These are phyloP conservation scores for Capitulum mitella DNA, from an alignment of 2,888 invertebrate genomes.

Conservation along the genomic window DNA sequence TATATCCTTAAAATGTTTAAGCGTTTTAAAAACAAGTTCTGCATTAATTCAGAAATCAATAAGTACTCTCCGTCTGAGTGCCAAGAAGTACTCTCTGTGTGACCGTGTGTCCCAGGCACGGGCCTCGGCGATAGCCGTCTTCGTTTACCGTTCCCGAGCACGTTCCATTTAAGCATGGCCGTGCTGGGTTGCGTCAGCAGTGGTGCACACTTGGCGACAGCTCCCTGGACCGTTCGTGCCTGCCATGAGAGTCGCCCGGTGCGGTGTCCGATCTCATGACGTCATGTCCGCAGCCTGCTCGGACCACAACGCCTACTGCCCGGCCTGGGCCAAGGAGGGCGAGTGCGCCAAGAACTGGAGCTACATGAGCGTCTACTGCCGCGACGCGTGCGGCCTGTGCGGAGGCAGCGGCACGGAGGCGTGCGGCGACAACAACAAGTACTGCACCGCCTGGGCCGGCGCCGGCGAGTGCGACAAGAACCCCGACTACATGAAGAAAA, in stretches of 20 bases:
- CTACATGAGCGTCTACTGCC: conserved; percentile 3
- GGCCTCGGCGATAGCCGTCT: not conserved
- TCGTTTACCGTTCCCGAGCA: too few species aligned
- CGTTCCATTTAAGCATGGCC: not conserved
- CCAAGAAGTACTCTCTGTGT: too few species aligned
- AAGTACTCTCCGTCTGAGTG: too few species aligned
- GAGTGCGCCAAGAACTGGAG: not conserved
- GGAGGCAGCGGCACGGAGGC: not conserved
- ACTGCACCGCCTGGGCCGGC: conserved; percentile 17
- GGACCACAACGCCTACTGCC: not conserved
- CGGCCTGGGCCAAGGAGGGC: not conserved
- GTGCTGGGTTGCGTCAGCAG: not conserved
- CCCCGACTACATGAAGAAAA: conserved; percentile 25
- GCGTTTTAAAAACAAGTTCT: too few species aligned
- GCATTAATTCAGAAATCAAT: too few species aligned
- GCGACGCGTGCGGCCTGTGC: not conserved
- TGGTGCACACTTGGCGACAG: not conserved
- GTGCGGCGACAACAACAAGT: not conserved
- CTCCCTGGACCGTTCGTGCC: too few species aligned
- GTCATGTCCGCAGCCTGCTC: not conserved
- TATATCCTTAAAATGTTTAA: too few species aligned
- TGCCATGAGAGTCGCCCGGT: too few species aligned
- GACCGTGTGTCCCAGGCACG: too few species aligned
- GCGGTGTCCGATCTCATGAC: too few species aligned
- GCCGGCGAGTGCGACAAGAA: conserved; percentile 25